phyloP scores from a whole-genome alignment of 2,113 vertebrate species.

The Vidua macroura region DNA sequence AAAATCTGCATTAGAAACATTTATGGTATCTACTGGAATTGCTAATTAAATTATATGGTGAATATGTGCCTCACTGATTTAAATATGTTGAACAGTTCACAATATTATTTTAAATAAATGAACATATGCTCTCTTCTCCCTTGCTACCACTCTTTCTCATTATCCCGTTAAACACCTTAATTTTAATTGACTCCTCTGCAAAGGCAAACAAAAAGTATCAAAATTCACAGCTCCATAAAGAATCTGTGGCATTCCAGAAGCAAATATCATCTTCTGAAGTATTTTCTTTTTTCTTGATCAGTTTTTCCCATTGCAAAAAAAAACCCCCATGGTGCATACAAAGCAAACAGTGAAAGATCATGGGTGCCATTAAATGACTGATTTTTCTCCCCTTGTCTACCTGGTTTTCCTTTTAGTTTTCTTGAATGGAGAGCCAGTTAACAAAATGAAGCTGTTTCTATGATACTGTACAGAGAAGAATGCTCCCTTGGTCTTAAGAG shows the following conservation, averaged over 20 bases:
- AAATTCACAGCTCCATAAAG: not conserved
- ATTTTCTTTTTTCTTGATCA: not conserved
- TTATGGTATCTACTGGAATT: slow-evolving; percentile 40
- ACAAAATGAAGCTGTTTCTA: slow-evolving; percentile 5
- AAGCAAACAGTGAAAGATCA: not conserved
- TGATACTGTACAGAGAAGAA: not conserved
- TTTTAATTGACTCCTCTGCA: not conserved
- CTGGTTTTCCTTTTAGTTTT: not conserved
- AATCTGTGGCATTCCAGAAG: not conserved
- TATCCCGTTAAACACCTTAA: slow-evolving; percentile 48
- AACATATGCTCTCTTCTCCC: slow-evolving; percentile 57
- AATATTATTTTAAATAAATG: slow-evolving; percentile 69
- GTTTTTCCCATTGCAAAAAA: not conserved
- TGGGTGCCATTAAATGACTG: not conserved
- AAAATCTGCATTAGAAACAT: slow-evolving; percentile 56
- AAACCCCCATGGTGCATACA: not conserved
- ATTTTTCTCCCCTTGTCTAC: not conserved
- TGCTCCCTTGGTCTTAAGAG: slow-evolving; percentile 14
- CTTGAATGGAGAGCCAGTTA: slow-evolving; percentile 20
- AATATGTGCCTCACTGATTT: slow-evolving; percentile 56
- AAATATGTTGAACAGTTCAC: slow-evolving; percentile 40
- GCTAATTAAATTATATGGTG: slow-evolving; percentile 68
- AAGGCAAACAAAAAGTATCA: not conserved
- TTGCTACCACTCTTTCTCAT: slow-evolving; percentile 57
- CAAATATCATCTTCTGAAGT: not conserved